Evolutionary conservation across 2,888 invertebrate species (phyloP), one percentile per base, ranked within the genome.

Genomic region (Anoplius nigerrimus): DNA sequence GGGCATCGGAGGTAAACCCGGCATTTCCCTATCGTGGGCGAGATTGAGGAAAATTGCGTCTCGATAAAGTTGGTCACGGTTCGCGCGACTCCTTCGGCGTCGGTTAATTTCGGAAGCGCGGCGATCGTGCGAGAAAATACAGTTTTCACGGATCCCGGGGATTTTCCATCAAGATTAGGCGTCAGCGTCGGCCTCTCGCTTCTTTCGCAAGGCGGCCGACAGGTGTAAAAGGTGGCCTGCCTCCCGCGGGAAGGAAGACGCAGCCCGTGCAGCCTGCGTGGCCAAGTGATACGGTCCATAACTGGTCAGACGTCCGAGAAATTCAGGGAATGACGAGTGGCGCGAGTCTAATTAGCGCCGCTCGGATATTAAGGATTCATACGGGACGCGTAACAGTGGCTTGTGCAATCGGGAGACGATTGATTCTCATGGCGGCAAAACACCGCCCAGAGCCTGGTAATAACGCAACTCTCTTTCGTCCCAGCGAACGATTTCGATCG

Each of bases 241-340:
- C 6, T 34, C 34, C 34, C 11, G n/a, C 34, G 11, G n/a, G 8
- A 16, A 18, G 16, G 16, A 48, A 18, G 48, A 48, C 16, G 16
- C 48, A 18, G n/a, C n/a, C 2, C 48, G 48, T 18, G 16, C n/a
- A 18, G 8, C 5, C 48, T 18, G 48, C 34, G 45, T 46, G 24
- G 11, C 51, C 46, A 45, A 81, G 81, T 81, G 78, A 72, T 75
- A 55, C 54, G 66, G 67, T 72, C 71, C 75, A 69, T 63, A 73
- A 70, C 62, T 78, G 75, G 76, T 77, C 81, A 74, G 82, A 69
- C 81, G 20, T 24, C 54, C 48, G 51, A 62, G 57, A 54, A 72
- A 71, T 66, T 67, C 51, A 46, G 54, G 6, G n/a, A 15, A 18
- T 34, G 22, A 16, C 24, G 34, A 57, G n/a, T 42, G 11, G 53